Percentiles rank a stretch among this genome's conserved stretches.
These are phyloP conservation scores for Riptortus pedestris DNA, from an alignment of 1,140 invertebrate genomes.

Conservation along the genomic window DNA sequence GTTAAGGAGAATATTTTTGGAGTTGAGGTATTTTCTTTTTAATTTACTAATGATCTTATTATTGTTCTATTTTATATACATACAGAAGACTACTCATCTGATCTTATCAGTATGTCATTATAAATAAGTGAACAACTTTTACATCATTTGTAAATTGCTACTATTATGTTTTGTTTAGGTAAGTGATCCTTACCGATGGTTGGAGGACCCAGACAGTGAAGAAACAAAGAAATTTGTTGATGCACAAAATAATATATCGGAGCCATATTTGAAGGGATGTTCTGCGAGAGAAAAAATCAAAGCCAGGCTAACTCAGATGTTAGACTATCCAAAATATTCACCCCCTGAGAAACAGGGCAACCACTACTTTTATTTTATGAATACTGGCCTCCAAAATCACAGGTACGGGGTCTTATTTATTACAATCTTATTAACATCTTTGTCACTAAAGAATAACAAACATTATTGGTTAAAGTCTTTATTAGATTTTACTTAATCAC, in stretches of 20 bases:
- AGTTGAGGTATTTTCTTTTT: conserved; percentile 53
- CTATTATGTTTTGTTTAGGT: conserved; percentile 47
- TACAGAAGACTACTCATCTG: no score
- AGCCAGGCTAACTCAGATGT: conserved; percentile 71
- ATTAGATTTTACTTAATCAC: no score
- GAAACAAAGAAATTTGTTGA: conserved; percentile 90
- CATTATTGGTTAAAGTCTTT: no score
- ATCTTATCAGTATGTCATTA: no score
- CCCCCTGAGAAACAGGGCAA: conserved; percentile 72
- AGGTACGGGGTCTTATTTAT: no score
- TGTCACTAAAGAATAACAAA: no score
- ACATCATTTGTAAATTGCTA: no score
- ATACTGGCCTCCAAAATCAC: conserved; percentile 93
- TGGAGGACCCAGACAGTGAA: conserved; percentile 87
- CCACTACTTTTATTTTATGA: conserved; percentile 87
- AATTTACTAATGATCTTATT: no score
- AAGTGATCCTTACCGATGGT: conserved; percentile 86
- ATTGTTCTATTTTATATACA: no score
- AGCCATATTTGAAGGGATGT: conserved; percentile 73
- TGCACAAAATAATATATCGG: conserved; percentile 79
- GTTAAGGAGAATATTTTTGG: conserved; percentile 75
- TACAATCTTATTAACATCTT: no score
- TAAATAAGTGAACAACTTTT: no score
- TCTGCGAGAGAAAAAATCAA: conserved; percentile 60
- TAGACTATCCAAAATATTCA: conserved; percentile 93